These are phyloP conservation scores for Netelia inedita DNA, from an alignment of 2,888 invertebrate species.

Conservation along the genomic window DNA sequence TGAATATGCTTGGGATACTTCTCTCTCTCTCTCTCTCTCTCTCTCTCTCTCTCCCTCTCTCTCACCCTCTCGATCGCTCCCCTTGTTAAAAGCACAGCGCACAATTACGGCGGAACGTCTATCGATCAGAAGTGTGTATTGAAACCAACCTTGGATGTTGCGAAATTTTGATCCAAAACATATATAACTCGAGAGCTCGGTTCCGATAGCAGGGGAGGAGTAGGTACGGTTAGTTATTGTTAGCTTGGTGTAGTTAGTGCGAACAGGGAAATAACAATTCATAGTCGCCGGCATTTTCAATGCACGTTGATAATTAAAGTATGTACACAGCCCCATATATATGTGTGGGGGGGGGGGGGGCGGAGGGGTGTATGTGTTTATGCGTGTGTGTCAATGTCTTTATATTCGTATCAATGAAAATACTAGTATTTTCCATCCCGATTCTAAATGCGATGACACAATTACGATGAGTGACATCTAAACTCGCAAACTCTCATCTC, in stretches of 20 bases:
- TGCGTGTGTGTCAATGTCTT: too few species aligned
- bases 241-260: neutral
- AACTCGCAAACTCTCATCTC: too few species aligned
- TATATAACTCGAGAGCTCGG: too few species aligned
- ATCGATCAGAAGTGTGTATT: conserved; percentile 34
- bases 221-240: neutral
- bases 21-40: neutral
- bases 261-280: conserved; percentile 16
- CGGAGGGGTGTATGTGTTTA: too few species aligned
- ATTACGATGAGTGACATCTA: too few species aligned
- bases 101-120: conserved; percentile 43
- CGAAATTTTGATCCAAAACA: conserved; percentile 22
- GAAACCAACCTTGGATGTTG: conserved; percentile 42
- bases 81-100: conserved; percentile 9
- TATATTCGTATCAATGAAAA: too few species aligned
- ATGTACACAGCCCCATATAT: neutral
- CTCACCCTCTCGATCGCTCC: neutral
- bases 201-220: neutral
- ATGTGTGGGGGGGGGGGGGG: too few species aligned
- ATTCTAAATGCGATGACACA: too few species aligned
- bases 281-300: neutral
- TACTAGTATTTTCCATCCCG: too few species aligned
- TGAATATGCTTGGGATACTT: neutral
- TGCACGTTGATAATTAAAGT: neutral
- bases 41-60: neutral